phyloP scores from a whole-genome alignment of 1,140 invertebrate genomes.

The Drosophila pseudoobscura region DNA sequence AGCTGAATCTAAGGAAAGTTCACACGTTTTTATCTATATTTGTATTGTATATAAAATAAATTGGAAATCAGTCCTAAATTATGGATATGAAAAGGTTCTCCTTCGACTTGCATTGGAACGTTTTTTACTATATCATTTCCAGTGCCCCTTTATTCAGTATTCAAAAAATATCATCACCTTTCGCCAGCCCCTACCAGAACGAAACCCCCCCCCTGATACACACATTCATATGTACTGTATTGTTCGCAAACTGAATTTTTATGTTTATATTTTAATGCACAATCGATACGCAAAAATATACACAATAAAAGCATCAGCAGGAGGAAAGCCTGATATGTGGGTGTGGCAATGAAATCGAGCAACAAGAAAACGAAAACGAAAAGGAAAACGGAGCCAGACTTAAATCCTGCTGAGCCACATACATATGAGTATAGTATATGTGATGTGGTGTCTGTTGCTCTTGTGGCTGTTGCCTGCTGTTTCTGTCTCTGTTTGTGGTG shows the following conservation, averaged over 20 bases:
- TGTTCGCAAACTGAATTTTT: conserved; percentile 62
- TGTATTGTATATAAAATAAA: conserved; percentile 26
- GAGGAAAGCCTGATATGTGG: conserved; percentile 9
- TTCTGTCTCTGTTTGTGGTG: conserved; percentile 38
- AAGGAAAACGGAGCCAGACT: conserved; percentile 31
- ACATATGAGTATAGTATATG: conserved; percentile 9
- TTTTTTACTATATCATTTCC: conserved; percentile 13
- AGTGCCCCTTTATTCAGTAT: not conserved
- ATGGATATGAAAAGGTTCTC: conserved; percentile 58
- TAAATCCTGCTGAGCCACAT: conserved; percentile 46
- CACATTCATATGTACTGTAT: conserved; percentile 16
- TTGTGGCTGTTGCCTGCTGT: conserved; percentile 1
- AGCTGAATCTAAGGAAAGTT: conserved; percentile 20
- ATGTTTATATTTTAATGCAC: conserved; percentile 66
- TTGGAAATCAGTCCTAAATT: conserved; percentile 59
- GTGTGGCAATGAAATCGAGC: conserved; percentile 49
- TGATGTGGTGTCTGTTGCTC: conserved; percentile 8
- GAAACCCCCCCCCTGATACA: conserved; percentile 6
- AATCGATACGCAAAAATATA: conserved; percentile 50
- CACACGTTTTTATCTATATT: conserved; percentile 9
- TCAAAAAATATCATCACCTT: conserved; percentile 8
- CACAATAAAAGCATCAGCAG: conserved; percentile 12
- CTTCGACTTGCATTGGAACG: conserved; percentile 15
- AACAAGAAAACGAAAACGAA: conserved; percentile 26
- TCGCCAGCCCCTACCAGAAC: not conserved